Conservation (phyloP, 2,888 invertebrate genomes). For the Azorinus chamasolen region DNA sequence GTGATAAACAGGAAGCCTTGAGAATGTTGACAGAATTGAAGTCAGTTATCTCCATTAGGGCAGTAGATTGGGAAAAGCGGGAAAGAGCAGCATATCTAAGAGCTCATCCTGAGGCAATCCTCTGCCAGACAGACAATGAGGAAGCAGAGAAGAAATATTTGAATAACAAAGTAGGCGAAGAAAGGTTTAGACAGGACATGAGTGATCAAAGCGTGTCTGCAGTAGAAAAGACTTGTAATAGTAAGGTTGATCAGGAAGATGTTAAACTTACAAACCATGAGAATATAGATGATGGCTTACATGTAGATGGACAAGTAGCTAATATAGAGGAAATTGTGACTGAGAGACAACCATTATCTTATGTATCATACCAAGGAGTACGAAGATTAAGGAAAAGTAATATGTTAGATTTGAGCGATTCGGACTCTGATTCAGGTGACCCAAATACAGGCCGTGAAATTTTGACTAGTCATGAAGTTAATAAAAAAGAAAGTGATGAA, state of each 20-base stretch:
- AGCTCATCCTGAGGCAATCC: constrained; percentile 13
- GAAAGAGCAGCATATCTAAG: constrained; percentile 70
- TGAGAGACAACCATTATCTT: constrained; percentile 19
- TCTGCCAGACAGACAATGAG: neutral
- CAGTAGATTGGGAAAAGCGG: constrained; percentile 71
- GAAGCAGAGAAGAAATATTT: neutral
- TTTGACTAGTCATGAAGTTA: neutral
- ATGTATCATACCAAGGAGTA: constrained; percentile 34
- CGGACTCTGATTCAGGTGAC: constrained; percentile 30
- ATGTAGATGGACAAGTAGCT: neutral
- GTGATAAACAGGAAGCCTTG: constrained; percentile 76
- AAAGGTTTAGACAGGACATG: neutral
- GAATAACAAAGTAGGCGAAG: neutral
- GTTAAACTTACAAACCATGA: neutral
- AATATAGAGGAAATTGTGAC: neutral
- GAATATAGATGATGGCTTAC: neutral
- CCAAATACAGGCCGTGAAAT: neutral
- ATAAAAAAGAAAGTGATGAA: neutral
- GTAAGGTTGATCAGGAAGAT: neutral
- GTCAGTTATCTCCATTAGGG: constrained; percentile 80
- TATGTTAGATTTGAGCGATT: constrained; percentile 55
- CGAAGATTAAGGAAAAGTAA: constrained; percentile 50
- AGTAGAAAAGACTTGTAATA: neutral
- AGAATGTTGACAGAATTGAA: constrained; percentile 79
- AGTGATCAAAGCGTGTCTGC: neutral